Evolutionary conservation across 2,888 invertebrate species (phyloP).

Genomic region (Tachina grossa): DNA sequence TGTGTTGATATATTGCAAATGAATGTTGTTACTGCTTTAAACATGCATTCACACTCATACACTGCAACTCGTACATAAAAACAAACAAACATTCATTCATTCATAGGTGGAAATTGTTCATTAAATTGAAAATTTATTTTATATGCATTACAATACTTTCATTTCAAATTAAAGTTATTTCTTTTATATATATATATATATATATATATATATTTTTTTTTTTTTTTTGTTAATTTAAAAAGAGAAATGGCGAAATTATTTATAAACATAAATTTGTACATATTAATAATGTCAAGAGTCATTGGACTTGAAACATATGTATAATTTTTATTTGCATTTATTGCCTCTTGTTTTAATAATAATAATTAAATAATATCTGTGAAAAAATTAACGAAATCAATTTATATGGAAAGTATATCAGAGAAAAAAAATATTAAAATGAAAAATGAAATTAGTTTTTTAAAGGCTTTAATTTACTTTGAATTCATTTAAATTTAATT

Average conservation of each 20-base stretch:
- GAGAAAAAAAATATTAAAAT: not conserved
- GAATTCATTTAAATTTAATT: conserved; percentile 7
- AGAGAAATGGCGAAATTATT: conserved; percentile 43
- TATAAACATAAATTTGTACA: conserved; percentile 46
- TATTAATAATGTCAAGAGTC: conserved; percentile 65
- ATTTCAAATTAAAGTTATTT: conserved; percentile 46
- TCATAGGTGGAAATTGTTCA: conserved; percentile 56
- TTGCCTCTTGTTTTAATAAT: not conserved
- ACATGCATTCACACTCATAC: not conserved
- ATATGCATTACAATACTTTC: conserved; percentile 63
- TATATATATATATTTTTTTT: too few species aligned
- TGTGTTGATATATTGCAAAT: conserved; percentile 10
- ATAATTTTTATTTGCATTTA: conserved; percentile 45
- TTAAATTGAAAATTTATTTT: conserved; percentile 69
- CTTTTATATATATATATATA: not conserved
- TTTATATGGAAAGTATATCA: not conserved
- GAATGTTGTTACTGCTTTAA: not conserved
- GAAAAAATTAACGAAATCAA: conserved; percentile 17
- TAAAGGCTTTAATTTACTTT: not conserved
- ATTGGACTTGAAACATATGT: conserved; percentile 64
- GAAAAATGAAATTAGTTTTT: not conserved
- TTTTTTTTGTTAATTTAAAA: conserved; percentile 1
- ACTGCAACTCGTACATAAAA: not conserved
- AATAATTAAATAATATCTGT: conserved; percentile 30
- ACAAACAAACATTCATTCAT: conserved; percentile 33